Conservation (phyloP, 2,797 vertebrate genomes). For the Setipinna tenuifilis region DNA sequence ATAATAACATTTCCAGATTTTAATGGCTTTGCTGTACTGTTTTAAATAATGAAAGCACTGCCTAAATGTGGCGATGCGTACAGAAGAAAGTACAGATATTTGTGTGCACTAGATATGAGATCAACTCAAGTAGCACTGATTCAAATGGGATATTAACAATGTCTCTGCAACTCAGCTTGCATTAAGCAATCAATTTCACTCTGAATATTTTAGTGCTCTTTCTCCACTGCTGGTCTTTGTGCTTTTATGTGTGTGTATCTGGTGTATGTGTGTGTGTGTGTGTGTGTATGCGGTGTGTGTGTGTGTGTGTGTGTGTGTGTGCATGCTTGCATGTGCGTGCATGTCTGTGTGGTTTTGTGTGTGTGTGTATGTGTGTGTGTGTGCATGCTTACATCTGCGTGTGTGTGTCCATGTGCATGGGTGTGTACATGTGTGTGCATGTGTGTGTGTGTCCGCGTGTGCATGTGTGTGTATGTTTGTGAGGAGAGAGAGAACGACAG, state of each 20-base stretch:
- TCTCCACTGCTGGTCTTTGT: constrained; percentile 48
- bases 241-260: constrained; percentile 37
- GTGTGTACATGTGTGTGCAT: no score
- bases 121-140: constrained; percentile 58
- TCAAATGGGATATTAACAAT: constrained; percentile 58
- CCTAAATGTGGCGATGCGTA: constrained; percentile 39
- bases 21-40: not conserved
- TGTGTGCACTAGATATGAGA: constrained; percentile 42
- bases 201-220: constrained; percentile 56
- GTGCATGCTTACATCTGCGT: no score
- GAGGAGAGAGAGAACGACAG: no score
- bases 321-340: not conserved
- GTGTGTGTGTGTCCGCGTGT: no score
- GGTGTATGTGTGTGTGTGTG: constrained; percentile 25
- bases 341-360: not conserved
- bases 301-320: constrained; percentile 21
- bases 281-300: constrained; percentile 16
- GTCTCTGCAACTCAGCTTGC: constrained; percentile 46
- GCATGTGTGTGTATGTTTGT: no score
- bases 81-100: constrained; percentile 42
- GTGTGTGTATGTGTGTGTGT: not conserved
- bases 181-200: constrained; percentile 58
- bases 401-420: no score
- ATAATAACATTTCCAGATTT: not conserved
- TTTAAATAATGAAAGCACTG: constrained; percentile 47